A percentile compares a stretch with the other conserved stretches of the same genome.
phyloP scores from a whole-genome alignment of 2,797 vertebrate species.

The Fistularia commersonii region DNA sequence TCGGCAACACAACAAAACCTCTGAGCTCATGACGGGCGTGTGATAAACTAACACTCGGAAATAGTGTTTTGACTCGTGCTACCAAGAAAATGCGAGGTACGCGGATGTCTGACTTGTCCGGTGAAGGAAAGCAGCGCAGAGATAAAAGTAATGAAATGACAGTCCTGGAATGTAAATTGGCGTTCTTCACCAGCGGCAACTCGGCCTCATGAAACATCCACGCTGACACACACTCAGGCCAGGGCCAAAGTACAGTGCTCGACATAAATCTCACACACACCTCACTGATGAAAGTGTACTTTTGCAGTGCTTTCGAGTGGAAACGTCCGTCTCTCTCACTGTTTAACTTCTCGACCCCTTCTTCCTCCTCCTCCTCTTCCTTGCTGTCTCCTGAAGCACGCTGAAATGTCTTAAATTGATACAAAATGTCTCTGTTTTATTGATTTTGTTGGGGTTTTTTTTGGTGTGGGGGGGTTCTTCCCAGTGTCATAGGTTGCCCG shows the following conservation, averaged over 20 bases:
- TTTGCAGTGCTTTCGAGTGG: constrained; percentile 41
- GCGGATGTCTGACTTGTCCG: constrained; percentile 25
- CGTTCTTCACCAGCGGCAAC: constrained; percentile 81
- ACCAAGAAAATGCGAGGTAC: constrained; percentile 25
- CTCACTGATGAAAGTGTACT: constrained; percentile 60
- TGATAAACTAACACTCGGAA: constrained; percentile 11
- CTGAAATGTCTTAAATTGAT: constrained; percentile 42
- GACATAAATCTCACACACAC: constrained; percentile 76
- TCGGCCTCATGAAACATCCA: constrained; percentile 84
- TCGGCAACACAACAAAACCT: constrained; percentile 6
- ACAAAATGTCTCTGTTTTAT: constrained; percentile 37
- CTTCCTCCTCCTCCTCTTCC: constrained; percentile 11
- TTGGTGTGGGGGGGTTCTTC: constrained; percentile 8
- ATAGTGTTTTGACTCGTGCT: constrained; percentile 19
- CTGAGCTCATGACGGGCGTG: constrained; percentile 1
- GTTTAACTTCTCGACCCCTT: constrained; percentile 11
- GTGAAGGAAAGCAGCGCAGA: constrained; percentile 63
- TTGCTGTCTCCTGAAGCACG: constrained; percentile 21
- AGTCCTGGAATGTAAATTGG: constrained; percentile 93
- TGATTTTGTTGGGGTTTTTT: constrained; percentile 1
- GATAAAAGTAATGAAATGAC: constrained; percentile 95
- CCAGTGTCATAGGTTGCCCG: no score
- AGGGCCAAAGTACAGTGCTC: constrained; percentile 82
- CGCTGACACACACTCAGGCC: constrained; percentile 80
- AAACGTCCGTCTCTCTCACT: constrained; percentile 28